Percentiles rank a stretch among this genome's conserved stretches.
phyloP scores from a whole-genome alignment of 2,888 invertebrate species.

The Polyploca ridens region DNA sequence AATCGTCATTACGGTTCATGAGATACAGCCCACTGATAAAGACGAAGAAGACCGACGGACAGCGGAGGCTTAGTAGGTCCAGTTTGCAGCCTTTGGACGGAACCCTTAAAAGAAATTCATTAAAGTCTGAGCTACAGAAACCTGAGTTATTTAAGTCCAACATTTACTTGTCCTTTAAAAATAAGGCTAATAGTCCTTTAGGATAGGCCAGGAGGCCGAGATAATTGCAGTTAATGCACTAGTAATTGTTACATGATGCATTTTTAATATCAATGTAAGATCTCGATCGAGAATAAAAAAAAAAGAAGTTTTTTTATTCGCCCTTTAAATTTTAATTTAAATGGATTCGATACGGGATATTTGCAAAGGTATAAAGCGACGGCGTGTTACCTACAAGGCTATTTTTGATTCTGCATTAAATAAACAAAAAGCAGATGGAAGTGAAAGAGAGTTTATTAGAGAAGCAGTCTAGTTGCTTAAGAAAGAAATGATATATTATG shows the following conservation, averaged over 20 bases:
- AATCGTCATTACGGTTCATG: too few species aligned
- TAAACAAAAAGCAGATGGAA: too few species aligned
- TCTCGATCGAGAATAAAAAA: not conserved
- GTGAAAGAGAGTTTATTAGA: too few species aligned
- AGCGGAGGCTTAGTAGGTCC: too few species aligned
- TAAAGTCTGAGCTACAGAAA: not conserved
- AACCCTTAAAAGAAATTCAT: too few species aligned
- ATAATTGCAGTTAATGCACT: not conserved
- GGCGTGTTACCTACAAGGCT: too few species aligned
- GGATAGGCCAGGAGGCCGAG: not conserved
- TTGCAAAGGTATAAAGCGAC: not conserved
- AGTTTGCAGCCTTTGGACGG: too few species aligned
- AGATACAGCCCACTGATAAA: too few species aligned
- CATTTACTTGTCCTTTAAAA: not conserved
- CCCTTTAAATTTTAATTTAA: not conserved
- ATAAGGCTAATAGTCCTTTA: not conserved
- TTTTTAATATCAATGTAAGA: not conserved
- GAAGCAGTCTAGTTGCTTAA: too few species aligned
- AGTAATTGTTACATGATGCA: constrained; percentile 6
- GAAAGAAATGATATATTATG: too few species aligned
- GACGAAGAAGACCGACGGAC: too few species aligned
- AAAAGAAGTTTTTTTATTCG: not conserved
- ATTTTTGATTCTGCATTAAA: too few species aligned
- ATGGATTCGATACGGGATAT: not conserved
- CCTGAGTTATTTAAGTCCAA: not conserved